phyloP scores from a whole-genome alignment of 2,888 invertebrate genomes.

The Ferrisia virgata region DNA sequence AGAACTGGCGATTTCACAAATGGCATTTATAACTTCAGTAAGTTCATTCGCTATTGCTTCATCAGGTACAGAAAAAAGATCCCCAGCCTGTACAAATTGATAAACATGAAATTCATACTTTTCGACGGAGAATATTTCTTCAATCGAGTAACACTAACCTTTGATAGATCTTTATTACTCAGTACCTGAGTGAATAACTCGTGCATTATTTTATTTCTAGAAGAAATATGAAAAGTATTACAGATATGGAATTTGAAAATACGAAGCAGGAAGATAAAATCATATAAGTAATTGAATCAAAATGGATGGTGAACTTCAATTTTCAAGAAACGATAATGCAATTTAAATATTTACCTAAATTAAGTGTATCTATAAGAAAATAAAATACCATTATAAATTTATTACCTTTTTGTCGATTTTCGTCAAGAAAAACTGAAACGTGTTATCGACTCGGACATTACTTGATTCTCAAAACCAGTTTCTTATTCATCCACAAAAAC shows the following conservation, averaged over 20 bases:
- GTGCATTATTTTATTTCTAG: conserved; percentile 66
- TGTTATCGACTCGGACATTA: not conserved
- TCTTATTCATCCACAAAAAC: not conserved
- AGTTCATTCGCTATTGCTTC: conserved; percentile 80
- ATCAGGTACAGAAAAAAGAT: conserved; percentile 84
- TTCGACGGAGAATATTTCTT: not conserved
- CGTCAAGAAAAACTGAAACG: not conserved
- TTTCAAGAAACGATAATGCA: too few relatives aligned
- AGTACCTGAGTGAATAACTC: conserved; percentile 87
- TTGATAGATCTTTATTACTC: conserved; percentile 81
- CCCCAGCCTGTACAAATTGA: conserved; percentile 66
- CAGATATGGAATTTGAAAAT: not conserved
- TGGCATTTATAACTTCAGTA: conserved; percentile 74
- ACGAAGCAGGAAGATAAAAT: not conserved
- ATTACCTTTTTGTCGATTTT: not conserved
- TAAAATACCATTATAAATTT: not conserved
- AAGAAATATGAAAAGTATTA: not conserved
- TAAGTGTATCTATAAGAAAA: too few relatives aligned
- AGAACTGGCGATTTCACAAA: conserved; percentile 76
- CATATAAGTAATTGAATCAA: not conserved
- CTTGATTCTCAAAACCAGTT: not conserved
- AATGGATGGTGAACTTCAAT: too few relatives aligned
- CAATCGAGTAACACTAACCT: conserved; percentile 52
- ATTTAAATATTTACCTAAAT: not conserved
- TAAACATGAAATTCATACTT: not conserved